Evolutionary conservation across 2,797 vertebrate species (phyloP), one percentile per base, ranked within the genome.

Genomic region (Sebastes taczanowskii): DNA sequence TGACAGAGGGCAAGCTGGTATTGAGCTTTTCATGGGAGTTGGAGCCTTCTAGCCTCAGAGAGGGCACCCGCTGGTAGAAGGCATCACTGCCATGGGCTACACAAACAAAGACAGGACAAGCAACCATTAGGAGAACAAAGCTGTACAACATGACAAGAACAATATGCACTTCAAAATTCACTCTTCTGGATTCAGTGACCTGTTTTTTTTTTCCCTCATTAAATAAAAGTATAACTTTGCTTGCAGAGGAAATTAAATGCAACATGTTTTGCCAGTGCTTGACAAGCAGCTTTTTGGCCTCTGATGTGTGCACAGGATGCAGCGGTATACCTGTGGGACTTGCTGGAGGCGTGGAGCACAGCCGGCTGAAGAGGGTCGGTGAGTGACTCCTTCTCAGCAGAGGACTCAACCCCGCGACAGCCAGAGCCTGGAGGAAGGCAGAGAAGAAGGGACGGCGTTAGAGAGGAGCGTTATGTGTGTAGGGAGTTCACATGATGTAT

Each of bases 381-480:
- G 97, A 97, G 96, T 98, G 98, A 96, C 98, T 98, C 95, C 98
- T 95, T 94, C 97, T 96, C 35, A 99, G 94, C 56, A 98, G 96
- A 74, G 98, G 98, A 93, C 97, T 99, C 93, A 99, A 92, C 73
- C 98, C 98, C 5, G 98, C 97, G 77, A 98, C 97, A 1, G 98
- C 97, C 92, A 99, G 73, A 0, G 98, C 98, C 98, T 99, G 93
- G 55, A 71, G 71, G 65, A 73, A 20, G 63, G 75, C 8, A n/a
- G 32, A 52, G 42, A 16, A 64, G 20, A 83, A 82, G 23, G 13
- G 29, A 63, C 30, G 13, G 56, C 6, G 59, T 71, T 5, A 58
- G 56, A 61, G 16, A 42, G 63, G 71, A 74, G 72, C 38, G 25
- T 6, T 35, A 25, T 23, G 23, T 63, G 29, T 78, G 46, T 13